Evolutionary conservation across 2,113 vertebrate genomes (phyloP).

Genomic region (Syrmaticus mikado): DNA sequence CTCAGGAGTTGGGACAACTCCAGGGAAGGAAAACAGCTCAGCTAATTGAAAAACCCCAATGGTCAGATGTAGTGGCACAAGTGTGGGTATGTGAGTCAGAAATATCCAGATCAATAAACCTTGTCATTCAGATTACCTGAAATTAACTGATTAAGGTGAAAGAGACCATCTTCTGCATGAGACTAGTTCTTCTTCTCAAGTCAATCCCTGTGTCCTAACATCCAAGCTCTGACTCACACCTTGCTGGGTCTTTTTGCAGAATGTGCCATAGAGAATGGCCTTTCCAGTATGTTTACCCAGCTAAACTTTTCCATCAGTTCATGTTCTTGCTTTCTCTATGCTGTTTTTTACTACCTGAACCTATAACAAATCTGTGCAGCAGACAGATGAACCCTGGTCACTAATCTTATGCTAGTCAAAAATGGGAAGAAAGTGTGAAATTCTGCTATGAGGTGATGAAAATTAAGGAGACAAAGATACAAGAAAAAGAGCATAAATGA

Average conservation of each 20-base stretch:
- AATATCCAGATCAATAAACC: background rate
- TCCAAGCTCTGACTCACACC: background rate
- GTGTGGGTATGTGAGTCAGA: fast-evolving
- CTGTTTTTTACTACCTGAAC: background rate
- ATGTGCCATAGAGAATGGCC: fast-evolving
- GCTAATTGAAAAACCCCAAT: background rate
- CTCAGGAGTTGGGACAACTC: background rate
- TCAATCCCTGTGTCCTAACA: background rate
- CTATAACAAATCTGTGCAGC: fast-evolving
- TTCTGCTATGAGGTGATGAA: background rate
- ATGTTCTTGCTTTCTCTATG: background rate
- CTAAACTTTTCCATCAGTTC: background rate
- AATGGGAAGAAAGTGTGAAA: background rate
- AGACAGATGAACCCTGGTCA: background rate
- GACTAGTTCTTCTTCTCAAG: background rate
- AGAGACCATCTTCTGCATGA: background rate
- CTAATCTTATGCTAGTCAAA: background rate
- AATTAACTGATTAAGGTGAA: background rate
- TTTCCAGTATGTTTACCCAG: background rate
- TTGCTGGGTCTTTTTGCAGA: background rate
- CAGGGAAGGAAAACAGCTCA: slow-evolving; percentile 9
- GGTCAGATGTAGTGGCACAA: background rate
- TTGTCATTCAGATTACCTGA: background rate
- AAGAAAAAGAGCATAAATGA: background rate
- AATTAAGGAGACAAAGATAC: background rate